These are phyloP conservation scores for Sepioteuthis lessoniana DNA, from an alignment of 2,888 invertebrate species.

Conservation along the genomic window DNA sequence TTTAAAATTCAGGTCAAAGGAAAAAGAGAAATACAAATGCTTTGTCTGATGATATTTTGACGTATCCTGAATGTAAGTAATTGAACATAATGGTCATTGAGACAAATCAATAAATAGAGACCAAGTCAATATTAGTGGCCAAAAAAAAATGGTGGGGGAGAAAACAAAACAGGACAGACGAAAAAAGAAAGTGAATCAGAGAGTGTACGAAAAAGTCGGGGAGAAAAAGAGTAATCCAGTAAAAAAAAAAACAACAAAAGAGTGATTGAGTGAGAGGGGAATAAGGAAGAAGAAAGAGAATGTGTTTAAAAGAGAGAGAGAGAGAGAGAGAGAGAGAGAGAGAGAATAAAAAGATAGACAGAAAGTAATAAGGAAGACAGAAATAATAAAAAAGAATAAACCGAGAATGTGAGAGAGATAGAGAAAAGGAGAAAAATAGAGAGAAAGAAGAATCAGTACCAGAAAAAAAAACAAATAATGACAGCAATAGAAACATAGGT, in stretches of 20 bases:
- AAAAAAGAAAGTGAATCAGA: too few relatives aligned
- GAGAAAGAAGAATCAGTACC: too few relatives aligned
- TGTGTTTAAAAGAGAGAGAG: neutral
- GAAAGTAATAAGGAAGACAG: too few relatives aligned
- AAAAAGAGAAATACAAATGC: neutral
- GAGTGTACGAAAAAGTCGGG: too few relatives aligned
- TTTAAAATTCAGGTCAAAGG: neutral
- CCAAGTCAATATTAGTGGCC: neutral
- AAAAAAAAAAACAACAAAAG: neutral
- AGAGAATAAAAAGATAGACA: too few relatives aligned
- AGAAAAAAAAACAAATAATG: too few relatives aligned
- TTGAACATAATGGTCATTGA: neutral
- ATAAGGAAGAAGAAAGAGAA: neutral
- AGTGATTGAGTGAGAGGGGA: neutral
- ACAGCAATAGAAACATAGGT: too few relatives aligned
- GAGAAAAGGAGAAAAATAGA: neutral
- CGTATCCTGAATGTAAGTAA: neutral
- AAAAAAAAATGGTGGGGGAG: too few relatives aligned
- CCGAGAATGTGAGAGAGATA: neutral
- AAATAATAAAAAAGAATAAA: too few relatives aligned
- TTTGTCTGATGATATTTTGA: constrained; percentile 4
- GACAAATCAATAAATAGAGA: neutral
- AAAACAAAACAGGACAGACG: too few relatives aligned
- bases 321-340: too few relatives aligned
- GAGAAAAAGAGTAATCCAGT: neutral